These are phyloP conservation scores for Pseudococcus longispinus DNA, from an alignment of 2,888 invertebrate species.

Conservation along the genomic window DNA sequence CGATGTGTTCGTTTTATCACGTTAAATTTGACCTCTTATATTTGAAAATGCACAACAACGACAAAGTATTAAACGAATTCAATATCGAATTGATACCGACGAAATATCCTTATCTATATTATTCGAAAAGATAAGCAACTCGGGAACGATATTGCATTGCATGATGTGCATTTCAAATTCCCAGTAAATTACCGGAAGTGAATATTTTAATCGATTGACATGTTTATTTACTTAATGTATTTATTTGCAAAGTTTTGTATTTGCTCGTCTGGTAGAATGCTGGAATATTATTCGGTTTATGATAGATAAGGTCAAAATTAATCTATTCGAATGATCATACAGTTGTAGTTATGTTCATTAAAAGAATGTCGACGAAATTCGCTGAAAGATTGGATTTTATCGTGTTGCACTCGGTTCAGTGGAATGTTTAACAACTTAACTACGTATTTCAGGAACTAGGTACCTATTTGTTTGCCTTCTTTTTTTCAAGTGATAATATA, in stretches of 20 bases:
- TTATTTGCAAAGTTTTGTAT: neutral
- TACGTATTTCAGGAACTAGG: too few relatives aligned
- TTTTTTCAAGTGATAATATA: too few relatives aligned
- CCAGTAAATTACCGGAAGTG: neutral
- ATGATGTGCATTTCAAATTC: neutral
- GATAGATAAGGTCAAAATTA: neutral
- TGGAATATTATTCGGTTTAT: neutral
- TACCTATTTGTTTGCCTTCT: too few relatives aligned
- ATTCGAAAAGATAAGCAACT: neutral
- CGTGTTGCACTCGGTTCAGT: neutral
- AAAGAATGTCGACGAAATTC: neutral
- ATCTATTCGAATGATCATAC: neutral
- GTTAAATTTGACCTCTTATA: neutral
- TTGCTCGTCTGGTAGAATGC: neutral
- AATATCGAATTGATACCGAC: neutral
- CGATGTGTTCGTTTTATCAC: neutral
- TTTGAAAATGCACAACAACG: neutral
- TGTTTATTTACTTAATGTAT: neutral
- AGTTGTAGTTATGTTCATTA: neutral
- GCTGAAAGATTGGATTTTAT: neutral
- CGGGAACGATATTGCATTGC: neutral
- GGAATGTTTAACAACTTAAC: too few relatives aligned
- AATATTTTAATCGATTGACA: neutral
- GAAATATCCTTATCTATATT: neutral
- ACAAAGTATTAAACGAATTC: neutral